A percentile compares a stretch with the other conserved stretches of the same genome.
phyloP scores from a whole-genome alignment of 2,888 invertebrate genomes.

The Shargacucullia verbasci region DNA sequence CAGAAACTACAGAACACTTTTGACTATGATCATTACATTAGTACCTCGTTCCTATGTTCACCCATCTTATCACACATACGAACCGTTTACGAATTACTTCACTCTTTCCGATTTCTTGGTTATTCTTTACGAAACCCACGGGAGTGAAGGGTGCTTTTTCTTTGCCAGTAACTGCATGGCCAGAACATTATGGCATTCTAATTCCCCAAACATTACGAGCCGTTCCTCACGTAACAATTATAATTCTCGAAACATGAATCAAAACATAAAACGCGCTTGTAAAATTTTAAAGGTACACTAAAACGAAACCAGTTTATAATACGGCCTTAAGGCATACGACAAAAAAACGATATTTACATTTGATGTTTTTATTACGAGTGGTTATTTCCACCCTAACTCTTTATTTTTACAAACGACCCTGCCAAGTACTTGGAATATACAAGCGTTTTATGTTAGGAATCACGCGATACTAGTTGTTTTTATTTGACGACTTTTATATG shows the following conservation, averaged over 20 bases:
- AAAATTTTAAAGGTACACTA: constrained; percentile 29
- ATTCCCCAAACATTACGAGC: constrained; percentile 4
- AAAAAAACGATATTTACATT: constrained; percentile 32
- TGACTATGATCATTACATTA: too few relatives aligned
- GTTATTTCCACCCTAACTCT: constrained; percentile 44
- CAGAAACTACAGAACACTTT: too few relatives aligned
- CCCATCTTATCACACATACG: too few relatives aligned
- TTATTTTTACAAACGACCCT: constrained; percentile 53
- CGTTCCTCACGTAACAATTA: constrained; percentile 15
- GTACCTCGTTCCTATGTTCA: too few relatives aligned
- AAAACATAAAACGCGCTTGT: constrained; percentile 24
- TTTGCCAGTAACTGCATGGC: too few relatives aligned
- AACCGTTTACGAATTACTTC: too few relatives aligned
- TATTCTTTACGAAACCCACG: too few relatives aligned
- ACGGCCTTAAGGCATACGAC: constrained; percentile 8
- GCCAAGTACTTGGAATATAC: constrained; percentile 31
- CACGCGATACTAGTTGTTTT: constrained; percentile 49
- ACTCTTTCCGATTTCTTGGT: too few relatives aligned
- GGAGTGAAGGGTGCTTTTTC: too few relatives aligned
- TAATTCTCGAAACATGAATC: constrained; percentile 24
- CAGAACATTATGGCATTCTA: background rate
- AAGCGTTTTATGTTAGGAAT: constrained; percentile 36
- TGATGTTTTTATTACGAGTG: constrained; percentile 55
- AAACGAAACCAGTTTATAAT: constrained; percentile 23
- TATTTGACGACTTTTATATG: constrained; percentile 34